Evolutionary conservation across 2,797 vertebrate genomes (phyloP), one percentile per base, ranked within the genome.

Genomic region (Dendrocincla fuliginosa): DNA sequence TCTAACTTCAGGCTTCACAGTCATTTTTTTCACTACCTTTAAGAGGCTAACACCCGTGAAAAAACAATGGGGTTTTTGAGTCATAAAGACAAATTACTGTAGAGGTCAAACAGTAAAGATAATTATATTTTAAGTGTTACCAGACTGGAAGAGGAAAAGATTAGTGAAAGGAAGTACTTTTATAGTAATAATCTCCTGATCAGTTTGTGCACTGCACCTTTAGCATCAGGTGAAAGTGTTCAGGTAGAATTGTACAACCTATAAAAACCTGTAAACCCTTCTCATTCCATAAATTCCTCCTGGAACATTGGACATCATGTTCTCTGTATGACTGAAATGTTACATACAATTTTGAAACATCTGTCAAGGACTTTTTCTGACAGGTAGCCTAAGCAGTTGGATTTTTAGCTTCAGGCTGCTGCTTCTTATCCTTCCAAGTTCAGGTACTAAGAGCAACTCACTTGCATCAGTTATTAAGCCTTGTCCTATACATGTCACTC

Each of bases 351-450:
- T 77, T 67, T 64, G 83, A 59, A 82, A 30, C 61, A 75, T 73
- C 73, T 84, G 28, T 65, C 86, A 73, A 65, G 59, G 61, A 32
- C 84, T 57, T 68, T 78, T 53, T 37, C 57, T 85, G 68, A 90
- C 47, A 56, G 32, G 78, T 87, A 90, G 44, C 33, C 73, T 33
- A 59, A 76, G 18, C 44, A 49, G 56, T 64, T 86, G 63, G 17
- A 0, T 17, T 93, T 93, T 84, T 75, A 87, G 44, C 65, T 69
- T 57, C 59, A 92, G 78, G 69, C 55, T 87, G 19, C 71, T 75
- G 46, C 13, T 69, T 39, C 20, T 35, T 75, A 37, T 42, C 60
- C 41, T 85, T 90, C 75, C 83, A 60, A 61, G 39, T 89, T 86
- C 53, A 71, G 52, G 52, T 30, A 55, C 20, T 55, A 28, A n/a